phyloP scores from a whole-genome alignment of 2,797 vertebrate species.

The Remorina albescens region DNA sequence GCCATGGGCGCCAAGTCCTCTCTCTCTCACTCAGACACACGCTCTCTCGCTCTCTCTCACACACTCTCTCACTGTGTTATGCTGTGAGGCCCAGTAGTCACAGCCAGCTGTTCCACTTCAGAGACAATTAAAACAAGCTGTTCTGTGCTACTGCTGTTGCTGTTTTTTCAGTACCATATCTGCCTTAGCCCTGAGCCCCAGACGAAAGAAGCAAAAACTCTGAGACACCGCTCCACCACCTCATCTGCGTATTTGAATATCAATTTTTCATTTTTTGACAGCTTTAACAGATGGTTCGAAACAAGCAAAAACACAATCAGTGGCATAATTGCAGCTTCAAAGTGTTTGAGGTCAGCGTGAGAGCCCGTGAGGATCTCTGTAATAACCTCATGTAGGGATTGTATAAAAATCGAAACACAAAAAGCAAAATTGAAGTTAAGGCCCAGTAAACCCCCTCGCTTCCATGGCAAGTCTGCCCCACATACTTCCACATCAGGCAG shows the following conservation, averaged over 20 bases:
- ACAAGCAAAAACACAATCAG: slow-evolving; percentile 10
- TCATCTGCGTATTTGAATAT: not conserved
- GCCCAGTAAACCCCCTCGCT: too few species aligned
- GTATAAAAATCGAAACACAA: not conserved
- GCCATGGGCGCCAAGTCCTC: slow-evolving; percentile 6
- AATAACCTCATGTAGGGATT: slow-evolving; percentile 31
- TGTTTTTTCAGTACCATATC: slow-evolving; percentile 60
- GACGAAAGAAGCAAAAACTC: slow-evolving; percentile 36
- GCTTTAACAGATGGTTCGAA: slow-evolving; percentile 16
- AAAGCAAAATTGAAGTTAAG: too few species aligned
- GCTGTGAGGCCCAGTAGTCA: slow-evolving; percentile 60
- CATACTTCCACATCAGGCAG: too few species aligned
- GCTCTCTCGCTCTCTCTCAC: not conserved
- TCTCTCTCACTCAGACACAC: too few species aligned
- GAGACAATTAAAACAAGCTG: slow-evolving; percentile 78
- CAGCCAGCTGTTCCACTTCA: slow-evolving; percentile 79
- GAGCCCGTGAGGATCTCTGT: slow-evolving; percentile 36
- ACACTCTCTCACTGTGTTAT: slow-evolving; percentile 13
- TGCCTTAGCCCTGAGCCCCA: slow-evolving; percentile 41
- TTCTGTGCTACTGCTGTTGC: slow-evolving; percentile 58
- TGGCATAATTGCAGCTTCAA: slow-evolving; percentile 10
- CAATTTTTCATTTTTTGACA: not conserved
- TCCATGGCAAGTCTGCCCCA: too few species aligned
- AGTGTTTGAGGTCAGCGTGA: slow-evolving; percentile 29
- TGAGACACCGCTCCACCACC: too few species aligned